Conservation (phyloP, 2,797 vertebrate species). For the Caiman crocodilus region DNA sequence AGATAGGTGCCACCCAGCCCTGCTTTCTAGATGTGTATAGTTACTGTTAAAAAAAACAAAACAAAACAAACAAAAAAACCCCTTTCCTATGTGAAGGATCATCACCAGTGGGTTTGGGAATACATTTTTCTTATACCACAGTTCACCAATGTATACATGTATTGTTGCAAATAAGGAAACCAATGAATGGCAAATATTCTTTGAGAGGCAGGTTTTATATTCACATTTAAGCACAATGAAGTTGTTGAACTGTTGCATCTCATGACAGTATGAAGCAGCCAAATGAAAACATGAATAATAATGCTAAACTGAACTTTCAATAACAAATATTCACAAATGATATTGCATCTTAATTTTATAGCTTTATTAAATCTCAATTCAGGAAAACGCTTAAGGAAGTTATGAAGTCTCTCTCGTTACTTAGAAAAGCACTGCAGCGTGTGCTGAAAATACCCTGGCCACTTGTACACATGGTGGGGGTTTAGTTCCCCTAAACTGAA, state of each 20-base stretch:
- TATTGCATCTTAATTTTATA: constrained; percentile 46
- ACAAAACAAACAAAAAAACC: neutral
- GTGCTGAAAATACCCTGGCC: neutral
- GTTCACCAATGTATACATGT: neutral
- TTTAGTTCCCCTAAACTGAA: too few species aligned
- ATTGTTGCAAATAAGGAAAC: neutral
- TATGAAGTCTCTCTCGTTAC: constrained; percentile 25
- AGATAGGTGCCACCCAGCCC: too few species aligned
- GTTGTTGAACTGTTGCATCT: constrained; percentile 24
- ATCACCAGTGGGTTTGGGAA: neutral
- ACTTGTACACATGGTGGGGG: too few species aligned
- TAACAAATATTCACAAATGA: constrained; percentile 6
- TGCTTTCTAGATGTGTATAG: neutral
- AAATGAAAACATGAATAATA: constrained; percentile 12
- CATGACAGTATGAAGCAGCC: neutral
- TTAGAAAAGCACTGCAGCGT: constrained; percentile 11
- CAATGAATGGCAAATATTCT: constrained; percentile 1
- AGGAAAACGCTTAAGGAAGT: constrained; percentile 18
- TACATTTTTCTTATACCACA: neutral
- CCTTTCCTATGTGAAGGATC: neutral
- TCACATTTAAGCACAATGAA: constrained; percentile 12
- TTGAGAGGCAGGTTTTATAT: neutral
- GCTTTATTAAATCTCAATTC: constrained; percentile 5
- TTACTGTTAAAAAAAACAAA: neutral
- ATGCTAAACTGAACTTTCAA: neutral